Evolutionary conservation across 2,888 invertebrate genomes (phyloP).

Genomic region (Sericinus montela): DNA sequence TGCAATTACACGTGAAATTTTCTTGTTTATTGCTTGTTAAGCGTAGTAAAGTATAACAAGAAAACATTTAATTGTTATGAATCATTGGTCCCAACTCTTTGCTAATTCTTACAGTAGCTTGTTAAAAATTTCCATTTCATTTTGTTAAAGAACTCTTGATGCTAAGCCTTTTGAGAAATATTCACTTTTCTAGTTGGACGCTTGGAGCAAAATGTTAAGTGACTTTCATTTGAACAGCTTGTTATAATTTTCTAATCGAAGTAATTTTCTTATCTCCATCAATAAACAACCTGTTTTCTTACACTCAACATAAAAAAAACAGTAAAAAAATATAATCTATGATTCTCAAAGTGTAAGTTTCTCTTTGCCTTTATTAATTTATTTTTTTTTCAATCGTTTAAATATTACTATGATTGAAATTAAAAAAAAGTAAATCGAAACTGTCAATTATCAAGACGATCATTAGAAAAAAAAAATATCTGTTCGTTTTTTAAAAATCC

Average conservation of each 20-base stretch:
- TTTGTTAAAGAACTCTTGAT: conserved; percentile 51
- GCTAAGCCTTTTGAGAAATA: conserved; percentile 52
- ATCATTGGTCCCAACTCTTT: conserved; percentile 40
- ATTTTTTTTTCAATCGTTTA: no score
- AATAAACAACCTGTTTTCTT: no score
- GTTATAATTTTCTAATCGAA: conserved; percentile 64
- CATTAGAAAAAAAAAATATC: conserved; percentile 30
- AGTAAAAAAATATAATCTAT: no score
- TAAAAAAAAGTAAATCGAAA: conserved; percentile 21
- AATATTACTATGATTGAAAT: conserved; percentile 5
- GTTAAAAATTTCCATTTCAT: conserved; percentile 77
- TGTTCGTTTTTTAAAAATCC: conserved; percentile 36
- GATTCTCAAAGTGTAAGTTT: no score
- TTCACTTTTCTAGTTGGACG: conserved; percentile 41
- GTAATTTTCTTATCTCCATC: conserved; percentile 26
- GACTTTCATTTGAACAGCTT: conserved; percentile 58
- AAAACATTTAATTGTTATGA: conserved; percentile 56
- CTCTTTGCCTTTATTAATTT: no score
- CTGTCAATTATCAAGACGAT: conserved; percentile 34
- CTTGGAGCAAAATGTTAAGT: conserved; percentile 30
- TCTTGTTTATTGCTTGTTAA: conserved; percentile 13
- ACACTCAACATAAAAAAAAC: no score
- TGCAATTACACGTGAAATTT: conserved; percentile 11
- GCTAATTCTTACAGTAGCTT: conserved; percentile 42
- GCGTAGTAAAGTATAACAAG: conserved; percentile 19